Base-by-base conservation (phyloP, 2,888 invertebrate species). In the Pristionchus entomophagus region DNA sequence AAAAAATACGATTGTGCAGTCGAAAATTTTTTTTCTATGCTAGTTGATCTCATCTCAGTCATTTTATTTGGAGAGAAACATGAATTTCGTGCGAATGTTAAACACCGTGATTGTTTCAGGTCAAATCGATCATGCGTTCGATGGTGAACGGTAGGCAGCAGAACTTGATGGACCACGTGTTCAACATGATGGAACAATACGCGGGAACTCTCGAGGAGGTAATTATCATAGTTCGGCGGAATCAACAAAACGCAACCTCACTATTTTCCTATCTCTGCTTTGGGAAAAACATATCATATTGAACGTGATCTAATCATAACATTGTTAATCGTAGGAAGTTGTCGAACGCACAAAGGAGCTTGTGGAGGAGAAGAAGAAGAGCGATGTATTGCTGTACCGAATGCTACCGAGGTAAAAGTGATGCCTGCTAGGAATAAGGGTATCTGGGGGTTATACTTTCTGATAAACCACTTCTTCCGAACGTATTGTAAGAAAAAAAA, bases 131-230 rank as follows among this genome's bases (percentile, higher is more conserved):
- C 83, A 78, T 89, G 86, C 85, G 87, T 29, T 85, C 86, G 45
- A 56, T 88, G 59, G 77, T 85, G 29, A 86, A 59, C 26, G 77
- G 62, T 26, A 49, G 88, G 1, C 85, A 89, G 12, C 86, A 87
- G 17, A 92, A 91, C 81, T 86, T 92, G 51, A 92, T 92, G 90
- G 92, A 92, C 86, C 91, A 92, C 81, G 92, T 92, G 32, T 92
- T 92, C 87, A 88, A 89, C 22, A 91, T 92, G 88, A 81, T 92
- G 62, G 92, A 92, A 86, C 88, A 91, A 26, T 92, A 92, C 82
- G 92, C 92, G 0, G 90, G 87, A 0, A 90, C 90, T 22, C 78
- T 92, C 29, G 92, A 92, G 83, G 87, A 90, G 73, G 91, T 84
- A 10, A n/a, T n/a, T n/a, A n/a, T n/a, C n/a, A n/a, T n/a, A n/a